phyloP scores from a whole-genome alignment of 2,797 vertebrate genomes.

The Falco concolor region DNA sequence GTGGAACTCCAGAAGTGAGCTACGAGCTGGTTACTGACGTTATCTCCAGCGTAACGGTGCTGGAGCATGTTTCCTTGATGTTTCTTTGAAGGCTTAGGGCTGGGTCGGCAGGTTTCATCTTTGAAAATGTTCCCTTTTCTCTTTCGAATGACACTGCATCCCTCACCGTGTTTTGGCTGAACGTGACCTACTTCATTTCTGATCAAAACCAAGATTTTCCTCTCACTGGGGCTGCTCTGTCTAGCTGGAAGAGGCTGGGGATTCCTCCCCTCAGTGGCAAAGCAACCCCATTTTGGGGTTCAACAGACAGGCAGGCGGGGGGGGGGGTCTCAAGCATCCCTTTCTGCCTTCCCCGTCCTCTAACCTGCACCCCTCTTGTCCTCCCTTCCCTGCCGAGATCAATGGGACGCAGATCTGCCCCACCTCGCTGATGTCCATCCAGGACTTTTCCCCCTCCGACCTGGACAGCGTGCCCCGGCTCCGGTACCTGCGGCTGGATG shows the following conservation, averaged over 20 bases:
- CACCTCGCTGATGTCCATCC: conserved; percentile 67
- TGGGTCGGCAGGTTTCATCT: not conserved
- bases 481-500: conserved; percentile 92
- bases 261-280: not conserved
- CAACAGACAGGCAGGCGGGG: no score
- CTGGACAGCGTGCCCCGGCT: conserved; percentile 77
- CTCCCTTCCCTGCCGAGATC: conserved; percentile 77
- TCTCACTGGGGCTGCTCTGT: accelerated
- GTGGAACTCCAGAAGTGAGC: not conserved
- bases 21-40: not conserved
- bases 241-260: not conserved
- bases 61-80: not conserved
- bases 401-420: conserved; percentile 93
- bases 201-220: not conserved
- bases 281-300: not conserved
- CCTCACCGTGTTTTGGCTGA: not conserved
- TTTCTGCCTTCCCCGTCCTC: not conserved
- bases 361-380: accelerated
- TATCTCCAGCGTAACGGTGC: not conserved
- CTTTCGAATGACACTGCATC: not conserved
- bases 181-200: not conserved
- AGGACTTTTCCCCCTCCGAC: conserved; percentile 70
- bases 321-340: not conserved
- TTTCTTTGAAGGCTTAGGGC: not conserved
- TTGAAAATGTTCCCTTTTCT: not conserved